Percentiles rank a stretch among this genome's conserved stretches.
These are phyloP conservation scores for Notarius lentiginosus DNA, from an alignment of 2,113 vertebrate genomes.

Conservation along the genomic window DNA sequence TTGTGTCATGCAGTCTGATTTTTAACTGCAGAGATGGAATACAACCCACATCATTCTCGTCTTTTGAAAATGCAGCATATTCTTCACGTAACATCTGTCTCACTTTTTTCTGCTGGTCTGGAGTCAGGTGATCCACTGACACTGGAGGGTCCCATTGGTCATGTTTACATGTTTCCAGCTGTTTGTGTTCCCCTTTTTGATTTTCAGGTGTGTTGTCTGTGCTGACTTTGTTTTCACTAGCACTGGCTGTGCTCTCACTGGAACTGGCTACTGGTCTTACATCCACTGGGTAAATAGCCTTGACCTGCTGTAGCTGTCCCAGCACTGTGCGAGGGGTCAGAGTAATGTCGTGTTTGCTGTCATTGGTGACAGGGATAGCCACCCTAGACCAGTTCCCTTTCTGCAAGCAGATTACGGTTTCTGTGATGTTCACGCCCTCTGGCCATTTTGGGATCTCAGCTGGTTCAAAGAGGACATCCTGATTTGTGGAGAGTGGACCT, in stretches of 20 bases:
- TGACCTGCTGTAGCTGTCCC: background rate
- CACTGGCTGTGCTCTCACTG: background rate
- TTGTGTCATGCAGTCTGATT: too few relatives aligned
- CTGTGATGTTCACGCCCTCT: background rate
- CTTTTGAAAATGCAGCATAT: too few relatives aligned
- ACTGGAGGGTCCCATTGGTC: too few relatives aligned
- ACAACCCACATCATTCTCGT: too few relatives aligned
- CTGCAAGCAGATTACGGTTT: background rate
- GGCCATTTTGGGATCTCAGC: background rate
- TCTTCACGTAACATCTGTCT: too few relatives aligned
- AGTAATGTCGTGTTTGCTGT: background rate
- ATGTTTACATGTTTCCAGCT: too few relatives aligned
- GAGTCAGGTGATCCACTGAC: too few relatives aligned
- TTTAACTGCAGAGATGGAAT: too few relatives aligned
- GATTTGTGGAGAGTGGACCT: background rate
- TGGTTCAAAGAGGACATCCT: background rate
- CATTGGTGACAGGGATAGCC: background rate
- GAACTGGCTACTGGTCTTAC: background rate
- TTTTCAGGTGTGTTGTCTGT: too few relatives aligned
- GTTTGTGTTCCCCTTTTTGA: too few relatives aligned
- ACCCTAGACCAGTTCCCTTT: background rate
- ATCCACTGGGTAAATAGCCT: background rate
- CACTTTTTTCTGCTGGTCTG: too few relatives aligned
- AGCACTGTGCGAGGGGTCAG: background rate
- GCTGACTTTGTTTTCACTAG: too few relatives aligned